Conservation (phyloP, 2,113 vertebrate genomes). For the Odocoileus virginianus region DNA sequence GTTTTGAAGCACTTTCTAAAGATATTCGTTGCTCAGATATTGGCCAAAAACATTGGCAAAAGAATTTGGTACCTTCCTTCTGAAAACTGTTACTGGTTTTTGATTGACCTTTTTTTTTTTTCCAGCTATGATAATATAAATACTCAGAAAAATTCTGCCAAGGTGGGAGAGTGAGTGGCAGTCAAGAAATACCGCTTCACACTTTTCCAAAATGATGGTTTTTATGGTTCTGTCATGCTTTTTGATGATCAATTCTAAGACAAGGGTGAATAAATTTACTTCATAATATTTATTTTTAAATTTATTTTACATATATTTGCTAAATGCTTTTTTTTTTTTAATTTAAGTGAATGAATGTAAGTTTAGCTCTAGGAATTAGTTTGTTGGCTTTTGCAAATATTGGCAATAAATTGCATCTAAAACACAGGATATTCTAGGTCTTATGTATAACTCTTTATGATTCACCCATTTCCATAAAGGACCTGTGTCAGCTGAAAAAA, state of each 20-base stretch:
- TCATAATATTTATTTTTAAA: background rate
- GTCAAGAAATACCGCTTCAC: background rate
- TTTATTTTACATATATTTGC: background rate
- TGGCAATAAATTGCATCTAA: background rate
- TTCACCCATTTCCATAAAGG: background rate
- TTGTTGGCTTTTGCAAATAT: background rate
- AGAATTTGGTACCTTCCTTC: background rate
- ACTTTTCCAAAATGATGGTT: background rate
- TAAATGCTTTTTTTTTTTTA: background rate
- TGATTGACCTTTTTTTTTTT: background rate
- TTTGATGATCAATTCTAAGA: background rate
- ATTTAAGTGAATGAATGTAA: background rate
- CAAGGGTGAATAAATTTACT: background rate
- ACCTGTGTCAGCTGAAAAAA: background rate
- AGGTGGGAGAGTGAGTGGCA: background rate
- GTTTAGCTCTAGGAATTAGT: background rate
- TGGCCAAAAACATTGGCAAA: background rate
- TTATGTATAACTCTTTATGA: background rate
- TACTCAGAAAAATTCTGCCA: background rate
- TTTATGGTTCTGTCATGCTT: background rate
- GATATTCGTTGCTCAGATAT: background rate
- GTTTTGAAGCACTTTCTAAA: slow-evolving; percentile 8
- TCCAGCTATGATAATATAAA: background rate
- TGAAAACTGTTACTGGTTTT: background rate
- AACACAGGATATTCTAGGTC: background rate